A percentile compares a stretch with the other conserved stretches of the same genome.
Conservation (phyloP, 2,113 vertebrate species). For the Callopanchax toddi region DNA sequence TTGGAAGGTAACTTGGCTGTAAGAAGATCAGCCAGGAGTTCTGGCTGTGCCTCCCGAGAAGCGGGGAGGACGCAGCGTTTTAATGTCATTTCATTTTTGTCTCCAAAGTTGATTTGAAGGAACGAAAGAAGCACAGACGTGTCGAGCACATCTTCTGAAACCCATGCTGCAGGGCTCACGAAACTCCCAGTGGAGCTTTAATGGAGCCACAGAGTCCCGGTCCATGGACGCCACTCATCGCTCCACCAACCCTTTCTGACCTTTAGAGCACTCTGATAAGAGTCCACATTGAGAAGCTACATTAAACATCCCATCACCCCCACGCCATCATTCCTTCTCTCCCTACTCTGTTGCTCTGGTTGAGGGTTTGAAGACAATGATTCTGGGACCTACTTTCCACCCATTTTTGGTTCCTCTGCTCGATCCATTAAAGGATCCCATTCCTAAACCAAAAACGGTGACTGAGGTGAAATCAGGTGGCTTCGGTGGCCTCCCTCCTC, state of each 20-base stretch:
- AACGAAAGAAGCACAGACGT: constrained; percentile 74
- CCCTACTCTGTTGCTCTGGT: constrained; percentile 35
- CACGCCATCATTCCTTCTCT: constrained; percentile 37
- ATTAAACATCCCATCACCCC: constrained; percentile 47
- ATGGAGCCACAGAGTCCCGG: constrained; percentile 64
- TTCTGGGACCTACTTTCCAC: constrained; percentile 70
- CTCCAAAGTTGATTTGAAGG: constrained; percentile 68
- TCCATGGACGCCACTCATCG: constrained; percentile 44
- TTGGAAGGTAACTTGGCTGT: constrained; percentile 56
- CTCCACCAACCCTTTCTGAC: constrained; percentile 38
- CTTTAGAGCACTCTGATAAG: constrained; percentile 39
- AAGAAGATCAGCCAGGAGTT: constrained; percentile 58
- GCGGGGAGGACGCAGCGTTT: constrained; percentile 45
- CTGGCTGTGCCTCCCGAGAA: constrained; percentile 38
- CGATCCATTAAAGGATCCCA: constrained; percentile 56
- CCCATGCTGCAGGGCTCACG: constrained; percentile 56
- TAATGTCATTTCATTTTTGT: constrained; percentile 44
- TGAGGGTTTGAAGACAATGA: constrained; percentile 76
- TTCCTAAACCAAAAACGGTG: constrained; percentile 71
- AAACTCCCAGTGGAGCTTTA: constrained; percentile 58
- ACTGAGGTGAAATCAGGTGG: constrained; percentile 72
- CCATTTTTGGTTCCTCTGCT: constrained; percentile 47
- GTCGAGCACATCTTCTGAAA: constrained; percentile 69
- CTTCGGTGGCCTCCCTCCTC: constrained; percentile 42
- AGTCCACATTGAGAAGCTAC: constrained; percentile 71